A percentile compares a stretch with the other conserved stretches of the same genome.
These are phyloP conservation scores for Hipparchia sbordonii DNA, from an alignment of 2,888 invertebrate genomes.

Conservation along the genomic window DNA sequence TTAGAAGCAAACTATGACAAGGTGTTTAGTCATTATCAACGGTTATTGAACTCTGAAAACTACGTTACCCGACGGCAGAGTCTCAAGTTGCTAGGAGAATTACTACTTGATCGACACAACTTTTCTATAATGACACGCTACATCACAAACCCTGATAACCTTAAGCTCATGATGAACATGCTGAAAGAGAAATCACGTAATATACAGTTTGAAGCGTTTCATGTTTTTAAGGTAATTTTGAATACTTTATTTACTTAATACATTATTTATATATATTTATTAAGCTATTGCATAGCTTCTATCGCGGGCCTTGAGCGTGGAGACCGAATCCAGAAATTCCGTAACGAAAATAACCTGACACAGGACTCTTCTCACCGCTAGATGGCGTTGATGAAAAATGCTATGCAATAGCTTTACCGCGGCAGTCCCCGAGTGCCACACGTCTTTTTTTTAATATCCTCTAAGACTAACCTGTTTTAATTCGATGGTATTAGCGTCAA, in stretches of 20 bases:
- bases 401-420: too few relatives aligned
- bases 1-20: conserved; percentile 99
- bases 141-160: conserved; percentile 99
- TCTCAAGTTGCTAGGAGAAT: conserved; percentile 97
- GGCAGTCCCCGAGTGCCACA: too few relatives aligned
- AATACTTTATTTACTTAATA: neutral
- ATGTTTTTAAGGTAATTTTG: conserved; percentile 96
- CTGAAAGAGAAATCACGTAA: conserved; percentile 99
- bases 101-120: conserved; percentile 99
- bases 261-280: neutral
- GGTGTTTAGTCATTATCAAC: conserved; percentile 98
- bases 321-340: too few relatives aligned
- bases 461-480: too few relatives aligned
- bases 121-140: conserved; percentile 99
- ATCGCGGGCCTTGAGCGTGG: too few relatives aligned
- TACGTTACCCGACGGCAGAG: conserved; percentile 99
- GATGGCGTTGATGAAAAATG: too few relatives aligned
- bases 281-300: too few relatives aligned
- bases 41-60: conserved; percentile 98
- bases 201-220: conserved; percentile 99
- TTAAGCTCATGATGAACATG: conserved; percentile 99
- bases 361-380: too few relatives aligned
- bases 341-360: too few relatives aligned
- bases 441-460: too few relatives aligned
- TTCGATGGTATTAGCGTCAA: too few relatives aligned